These are phyloP conservation scores for Epinephelus malabaricus DNA, from an alignment of 2,797 vertebrate genomes.

Conservation along the genomic window DNA sequence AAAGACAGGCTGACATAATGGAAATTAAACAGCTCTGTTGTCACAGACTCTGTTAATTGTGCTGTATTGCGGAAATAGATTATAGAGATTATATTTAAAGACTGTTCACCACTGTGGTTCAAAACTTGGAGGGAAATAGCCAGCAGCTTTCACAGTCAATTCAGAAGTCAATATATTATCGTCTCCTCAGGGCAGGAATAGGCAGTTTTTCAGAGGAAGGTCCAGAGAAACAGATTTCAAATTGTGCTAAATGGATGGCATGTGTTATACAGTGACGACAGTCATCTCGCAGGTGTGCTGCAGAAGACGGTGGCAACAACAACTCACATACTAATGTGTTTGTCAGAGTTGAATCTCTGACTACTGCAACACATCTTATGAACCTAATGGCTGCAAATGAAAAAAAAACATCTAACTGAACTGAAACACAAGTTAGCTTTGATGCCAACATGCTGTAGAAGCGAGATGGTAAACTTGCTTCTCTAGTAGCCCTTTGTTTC, in stretches of 20 bases:
- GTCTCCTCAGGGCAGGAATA: neutral
- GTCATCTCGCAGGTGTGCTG: constrained; percentile 8
- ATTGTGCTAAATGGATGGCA: constrained; percentile 13
- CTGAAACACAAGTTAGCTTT: neutral
- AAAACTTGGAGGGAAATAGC: neutral
- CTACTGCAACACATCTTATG: neutral
- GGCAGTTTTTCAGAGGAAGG: neutral
- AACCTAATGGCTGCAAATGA: neutral
- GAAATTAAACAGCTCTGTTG: constrained; percentile 2
- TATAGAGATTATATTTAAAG: constrained; percentile 29
- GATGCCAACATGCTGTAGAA: too few species aligned
- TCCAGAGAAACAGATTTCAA: constrained; percentile 15
- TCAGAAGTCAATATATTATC: constrained; percentile 4
- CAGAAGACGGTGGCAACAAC: neutral
- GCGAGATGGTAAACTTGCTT: too few species aligned
- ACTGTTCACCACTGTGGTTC: neutral
- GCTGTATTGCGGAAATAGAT: neutral
- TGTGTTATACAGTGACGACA: neutral
- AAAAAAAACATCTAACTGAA: neutral
- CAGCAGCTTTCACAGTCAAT: constrained; percentile 22
- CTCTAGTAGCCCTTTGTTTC: too few species aligned
- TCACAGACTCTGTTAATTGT: constrained; percentile 24
- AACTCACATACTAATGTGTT: neutral
- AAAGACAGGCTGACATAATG: constrained; percentile 8
- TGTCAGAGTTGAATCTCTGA: neutral